Conservation (phyloP, 2,113 vertebrate species). For the Pavo muticus region DNA sequence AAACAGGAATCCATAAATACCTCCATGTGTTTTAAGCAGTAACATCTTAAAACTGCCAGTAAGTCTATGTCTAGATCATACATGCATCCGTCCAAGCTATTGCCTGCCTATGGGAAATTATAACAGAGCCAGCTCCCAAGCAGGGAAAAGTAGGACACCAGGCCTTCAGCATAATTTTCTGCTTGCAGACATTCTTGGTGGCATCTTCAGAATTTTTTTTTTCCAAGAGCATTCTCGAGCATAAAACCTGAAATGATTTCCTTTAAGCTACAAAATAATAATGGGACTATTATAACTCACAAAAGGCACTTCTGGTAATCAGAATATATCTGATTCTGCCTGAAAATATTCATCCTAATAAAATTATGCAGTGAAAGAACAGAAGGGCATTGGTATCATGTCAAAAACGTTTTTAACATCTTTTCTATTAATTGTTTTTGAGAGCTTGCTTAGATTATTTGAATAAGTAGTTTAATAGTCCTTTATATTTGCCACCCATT, state of each 20-base stretch:
- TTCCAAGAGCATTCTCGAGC: neutral
- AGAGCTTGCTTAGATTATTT: constrained; percentile 40
- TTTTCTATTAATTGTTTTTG: constrained; percentile 30
- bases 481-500: constrained; percentile 22
- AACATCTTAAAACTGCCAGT: neutral
- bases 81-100: neutral
- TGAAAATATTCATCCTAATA: neutral
- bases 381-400: neutral
- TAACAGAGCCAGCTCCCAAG: neutral
- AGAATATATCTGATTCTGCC: neutral
- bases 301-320: neutral
- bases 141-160: neutral
- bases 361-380: neutral
- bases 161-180: neutral
- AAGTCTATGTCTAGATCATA: neutral
- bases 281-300: neutral
- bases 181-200: neutral
- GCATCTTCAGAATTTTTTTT: neutral
- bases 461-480: constrained; percentile 48
- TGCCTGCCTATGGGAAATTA: neutral
- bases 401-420: constrained; percentile 24
- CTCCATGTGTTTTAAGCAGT: neutral
- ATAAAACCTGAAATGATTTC: neutral
- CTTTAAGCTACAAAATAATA: neutral
- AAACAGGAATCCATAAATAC: neutral